A percentile compares a stretch with the other conserved stretches of the same genome.
phyloP scores from a whole-genome alignment of 2,888 invertebrate genomes.

The Aporophyla nigra region DNA sequence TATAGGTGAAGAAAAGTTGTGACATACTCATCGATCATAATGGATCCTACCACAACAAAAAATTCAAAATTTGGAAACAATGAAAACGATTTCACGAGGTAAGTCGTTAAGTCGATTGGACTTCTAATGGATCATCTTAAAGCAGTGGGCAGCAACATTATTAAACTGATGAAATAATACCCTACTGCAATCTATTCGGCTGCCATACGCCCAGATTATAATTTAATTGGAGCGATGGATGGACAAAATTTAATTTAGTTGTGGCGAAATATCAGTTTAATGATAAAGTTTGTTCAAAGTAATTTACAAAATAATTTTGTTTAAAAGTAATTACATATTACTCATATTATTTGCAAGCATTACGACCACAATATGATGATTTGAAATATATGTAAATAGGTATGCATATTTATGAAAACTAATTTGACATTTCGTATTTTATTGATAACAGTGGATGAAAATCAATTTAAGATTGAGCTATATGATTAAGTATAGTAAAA shows the following conservation, averaged over 20 bases:
- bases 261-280: constrained; percentile 16
- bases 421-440: neutral
- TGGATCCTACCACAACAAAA: neutral
- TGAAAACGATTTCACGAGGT: constrained; percentile 9
- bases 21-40: too few species aligned
- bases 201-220: constrained; percentile 47
- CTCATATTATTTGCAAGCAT: neutral
- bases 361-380: neutral
- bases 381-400: too few species aligned
- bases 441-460: neutral
- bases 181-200: constrained; percentile 42
- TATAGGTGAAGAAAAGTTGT: neutral
- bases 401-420: neutral
- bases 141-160: constrained; percentile 31
- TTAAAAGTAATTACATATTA: constrained; percentile 6
- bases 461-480: neutral
- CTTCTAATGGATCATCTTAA: constrained; percentile 31
- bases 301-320: constrained; percentile 28
- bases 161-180: constrained; percentile 42
- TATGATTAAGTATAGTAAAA: neutral
- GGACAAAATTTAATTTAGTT: constrained; percentile 40
- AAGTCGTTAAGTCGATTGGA: constrained; percentile 40
- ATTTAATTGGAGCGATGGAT: constrained; percentile 47
- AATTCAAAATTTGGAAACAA: neutral
- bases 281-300: constrained; percentile 3